Conservation (phyloP, 2,797 vertebrate genomes). For the Paramormyrops hopkinsi region DNA sequence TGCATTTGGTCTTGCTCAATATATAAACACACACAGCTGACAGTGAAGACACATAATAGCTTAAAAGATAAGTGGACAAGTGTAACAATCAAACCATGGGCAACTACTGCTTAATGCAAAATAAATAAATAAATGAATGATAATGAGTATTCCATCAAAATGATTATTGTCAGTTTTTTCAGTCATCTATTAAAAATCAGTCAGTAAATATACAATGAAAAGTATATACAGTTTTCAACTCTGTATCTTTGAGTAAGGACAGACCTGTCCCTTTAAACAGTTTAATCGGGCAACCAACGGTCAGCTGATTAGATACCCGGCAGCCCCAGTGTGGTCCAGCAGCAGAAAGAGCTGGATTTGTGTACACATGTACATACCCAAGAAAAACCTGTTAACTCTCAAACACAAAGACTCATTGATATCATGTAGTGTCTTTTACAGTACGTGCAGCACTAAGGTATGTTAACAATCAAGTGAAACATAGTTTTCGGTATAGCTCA, state of each 20-base stretch:
- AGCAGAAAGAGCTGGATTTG: not conserved
- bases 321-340: conserved; percentile 19
- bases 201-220: not conserved
- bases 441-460: not conserved
- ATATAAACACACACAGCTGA: not conserved
- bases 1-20: not conserved
- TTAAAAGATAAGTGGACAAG: not conserved
- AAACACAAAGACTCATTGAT: not conserved
- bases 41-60: not conserved
- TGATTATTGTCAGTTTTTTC: not conserved
- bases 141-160: not conserved
- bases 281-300: conserved; percentile 1
- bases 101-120: not conserved
- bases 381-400: not conserved
- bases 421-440: not conserved
- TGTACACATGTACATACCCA: not conserved
- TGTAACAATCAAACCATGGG: not conserved
- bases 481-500: not conserved
- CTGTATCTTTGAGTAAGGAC: not conserved
- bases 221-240: not conserved
- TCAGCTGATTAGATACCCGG: conserved; percentile 43
- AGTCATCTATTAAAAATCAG: not conserved
- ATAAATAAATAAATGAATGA: not conserved
- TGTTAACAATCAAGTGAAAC: not conserved
- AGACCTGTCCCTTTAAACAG: not conserved